Evolutionary conservation across 1,140 invertebrate genomes (phyloP), one percentile per base, ranked within the genome.

Genomic region (Aphaenogaster ashmeadi): DNA sequence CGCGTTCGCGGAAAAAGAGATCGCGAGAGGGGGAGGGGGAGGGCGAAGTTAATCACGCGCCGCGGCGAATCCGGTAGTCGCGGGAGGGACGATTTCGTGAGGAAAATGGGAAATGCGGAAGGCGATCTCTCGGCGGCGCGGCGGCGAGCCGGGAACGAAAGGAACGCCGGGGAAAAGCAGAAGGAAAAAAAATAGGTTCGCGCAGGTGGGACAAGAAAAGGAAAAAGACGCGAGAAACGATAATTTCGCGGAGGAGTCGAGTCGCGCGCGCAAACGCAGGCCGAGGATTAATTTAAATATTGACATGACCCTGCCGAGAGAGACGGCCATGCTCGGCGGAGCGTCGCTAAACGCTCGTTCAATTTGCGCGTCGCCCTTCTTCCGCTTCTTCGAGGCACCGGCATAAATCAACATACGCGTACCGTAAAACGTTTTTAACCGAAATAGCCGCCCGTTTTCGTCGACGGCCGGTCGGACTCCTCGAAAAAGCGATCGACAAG

Each of bases 241-340:
- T 90, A 90, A 90, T 87, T 89, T 79, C 80, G 47, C 47, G 47
- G 38, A 50, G 41, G 18, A 50, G 21, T n/a, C 18, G 62, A 44
- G 64, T 66, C 5, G 64, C 80, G 33, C 41, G 33, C 44, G n/a
- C 21, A 38, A 15, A 58, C 66, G 72, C 54, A 56, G 44, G 77
- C 84, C 88, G 77, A 81, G 89, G 89, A 90, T 90, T 90, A 90
- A 90, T 90, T 90, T 90, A 90, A 90, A 90, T 90, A 90, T 90
- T 90, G 89, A 90, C 89, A 90, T 84, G 89, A 90, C 89, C 89
- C 89, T 90, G 88, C 86, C 50, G 78, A 87, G 89, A 41, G 78
- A 87, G 89, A 41, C 71, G 88, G 85, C 85, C 88, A 90, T 67
- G 89, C 89, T 90, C 85, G 88, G 44, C 89, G 78, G 66, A 90